These are phyloP conservation scores for Arctia plantaginis DNA, from an alignment of 2,888 invertebrate species.

Conservation along the genomic window DNA sequence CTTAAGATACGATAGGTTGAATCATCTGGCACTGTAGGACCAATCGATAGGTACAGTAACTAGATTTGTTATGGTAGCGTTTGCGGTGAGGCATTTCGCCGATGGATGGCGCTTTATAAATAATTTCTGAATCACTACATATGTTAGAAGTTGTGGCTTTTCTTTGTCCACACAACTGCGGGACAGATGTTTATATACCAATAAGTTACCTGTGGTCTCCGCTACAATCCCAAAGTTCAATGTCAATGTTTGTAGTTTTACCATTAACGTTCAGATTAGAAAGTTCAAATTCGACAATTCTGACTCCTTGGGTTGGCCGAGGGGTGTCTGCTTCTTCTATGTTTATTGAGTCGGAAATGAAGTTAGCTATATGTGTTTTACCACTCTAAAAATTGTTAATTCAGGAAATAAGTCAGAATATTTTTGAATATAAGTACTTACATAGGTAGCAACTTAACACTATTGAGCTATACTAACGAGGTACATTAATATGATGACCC, in stretches of 20 bases:
- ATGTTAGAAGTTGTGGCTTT: background rate
- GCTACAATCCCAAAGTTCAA: slow-evolving; percentile 93
- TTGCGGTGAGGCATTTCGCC: slow-evolving; percentile 23
- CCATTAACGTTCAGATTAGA: slow-evolving; percentile 87
- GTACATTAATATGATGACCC: background rate
- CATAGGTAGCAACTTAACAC: background rate
- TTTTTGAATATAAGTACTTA: background rate
- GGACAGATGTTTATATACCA: background rate
- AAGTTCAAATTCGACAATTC: slow-evolving; percentile 92
- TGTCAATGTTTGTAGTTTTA: slow-evolving; percentile 87
- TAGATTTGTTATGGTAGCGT: background rate
- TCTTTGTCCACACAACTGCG: background rate
- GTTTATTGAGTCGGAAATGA: slow-evolving; percentile 88
- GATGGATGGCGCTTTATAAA: slow-evolving; percentile 42
- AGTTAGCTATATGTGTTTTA: slow-evolving; percentile 90
- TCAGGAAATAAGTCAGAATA: background rate
- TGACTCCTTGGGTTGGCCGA: slow-evolving; percentile 90
- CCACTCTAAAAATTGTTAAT: slow-evolving; percentile 86
- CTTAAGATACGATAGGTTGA: background rate
- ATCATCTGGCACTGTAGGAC: background rate
- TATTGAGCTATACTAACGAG: background rate
- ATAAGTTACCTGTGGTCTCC: slow-evolving; percentile 89
- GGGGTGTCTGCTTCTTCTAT: slow-evolving; percentile 88
- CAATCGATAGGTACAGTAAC: background rate
- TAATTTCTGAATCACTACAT: background rate